These are phyloP conservation scores for Drosophila pseudotalamancana DNA, from an alignment of 2,888 invertebrate genomes.

Conservation along the genomic window DNA sequence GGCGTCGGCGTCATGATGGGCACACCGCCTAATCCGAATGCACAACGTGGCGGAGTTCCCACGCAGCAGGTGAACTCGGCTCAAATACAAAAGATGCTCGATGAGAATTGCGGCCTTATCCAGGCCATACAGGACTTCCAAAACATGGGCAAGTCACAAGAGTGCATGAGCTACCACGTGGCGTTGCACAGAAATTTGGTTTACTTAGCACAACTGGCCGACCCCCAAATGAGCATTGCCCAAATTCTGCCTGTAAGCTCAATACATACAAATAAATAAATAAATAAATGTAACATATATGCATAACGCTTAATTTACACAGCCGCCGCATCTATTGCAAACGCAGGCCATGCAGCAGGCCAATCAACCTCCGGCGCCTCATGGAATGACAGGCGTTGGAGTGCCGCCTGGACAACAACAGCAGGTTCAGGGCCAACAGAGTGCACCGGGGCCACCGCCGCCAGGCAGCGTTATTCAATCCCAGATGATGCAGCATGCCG, in stretches of 20 bases:
- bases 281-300: not conserved
- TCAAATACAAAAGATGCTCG: conserved; percentile 97
- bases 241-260: conserved; percentile 92
- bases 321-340: conserved; percentile 87
- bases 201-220: conserved; percentile 98
- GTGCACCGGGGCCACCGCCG: conserved; percentile 38
- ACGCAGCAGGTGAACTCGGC: conserved; percentile 90
- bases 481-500: conserved; percentile 82
- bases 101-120: conserved; percentile 98
- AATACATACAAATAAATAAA: conserved; percentile 18
- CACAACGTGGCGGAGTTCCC: conserved; percentile 83
- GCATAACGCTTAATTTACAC: conserved; percentile 14
- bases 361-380: conserved; percentile 79
- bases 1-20: conserved; percentile 71
- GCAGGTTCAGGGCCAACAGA: conserved; percentile 49
- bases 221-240: conserved; percentile 96
- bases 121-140: conserved; percentile 99
- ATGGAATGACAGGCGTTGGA: conserved; percentile 79
- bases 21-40: conserved; percentile 81
- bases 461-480: conserved; percentile 84
- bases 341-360: conserved; percentile 82
- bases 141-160: conserved; percentile 96
- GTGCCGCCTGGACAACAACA: conserved; percentile 56
- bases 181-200: conserved; percentile 97
- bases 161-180: conserved; percentile 97